Base-by-base conservation (phyloP, 2,797 vertebrate genomes). In the Hapalemur alaotrensis region DNA sequence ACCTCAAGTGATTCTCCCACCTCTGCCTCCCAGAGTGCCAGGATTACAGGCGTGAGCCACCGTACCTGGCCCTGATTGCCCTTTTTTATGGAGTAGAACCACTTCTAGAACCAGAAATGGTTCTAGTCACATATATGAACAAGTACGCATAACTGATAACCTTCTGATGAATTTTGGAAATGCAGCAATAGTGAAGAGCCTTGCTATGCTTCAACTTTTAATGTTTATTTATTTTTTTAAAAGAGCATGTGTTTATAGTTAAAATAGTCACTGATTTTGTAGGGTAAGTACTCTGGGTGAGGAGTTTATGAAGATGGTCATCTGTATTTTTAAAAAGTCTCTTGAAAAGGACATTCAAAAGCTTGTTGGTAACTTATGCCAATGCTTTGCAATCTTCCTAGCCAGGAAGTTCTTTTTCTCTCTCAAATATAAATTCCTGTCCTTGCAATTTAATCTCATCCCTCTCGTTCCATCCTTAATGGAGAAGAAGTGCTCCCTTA, bases 181-280 rank as follows among this genome's bases (percentile, higher is more conserved):
- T 75, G 28, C 13, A 73, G 18, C 35, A 50, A 35, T 0, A 32
- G 69, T 35, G 23, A 92, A 72, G 88, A 79, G 46, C 23, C 69
- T 90, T 38, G 20, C 46, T 63, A 0, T 48, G 22, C 48, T 91
- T 78, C 35, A 41, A 4, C 73, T 92, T 88, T 75, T 32, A 54
- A 65, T 69, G 12, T 61, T 91, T 81, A 25, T 28, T 0, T 91
- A 0, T 73, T 17, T 84, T 67, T 67, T 85, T 7, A 38, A 92
- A 63, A 48, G 69, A 61, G 41, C 46, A 80, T 95, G 38, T 94
- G 32, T 89, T 90, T 92, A 43, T 95, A 73, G 72, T 81, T 80
- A 61, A 92, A 84, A 75, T 54, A 73, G 18, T 80, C 79, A 79
- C 67, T 54, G 41, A 41, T 50, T 95, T 85, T 78, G 32, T 75